phyloP scores from a whole-genome alignment of 92 coral and sea anemone species.

The Palythoa grandiflora region DNA sequence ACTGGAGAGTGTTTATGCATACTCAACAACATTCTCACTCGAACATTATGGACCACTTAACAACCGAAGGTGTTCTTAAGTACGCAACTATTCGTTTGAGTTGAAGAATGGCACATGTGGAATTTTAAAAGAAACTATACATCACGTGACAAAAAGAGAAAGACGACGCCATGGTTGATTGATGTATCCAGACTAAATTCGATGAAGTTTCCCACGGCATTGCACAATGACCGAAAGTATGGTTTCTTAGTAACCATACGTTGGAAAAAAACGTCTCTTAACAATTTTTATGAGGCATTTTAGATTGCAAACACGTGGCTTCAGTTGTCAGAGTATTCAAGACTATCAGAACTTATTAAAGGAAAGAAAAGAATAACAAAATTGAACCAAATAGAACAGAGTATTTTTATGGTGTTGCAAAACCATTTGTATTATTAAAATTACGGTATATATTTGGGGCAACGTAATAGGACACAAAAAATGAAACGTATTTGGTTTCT shows the following conservation, averaged over 20 bases:
- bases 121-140: neutral
- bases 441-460: neutral
- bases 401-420: neutral
- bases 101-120: neutral
- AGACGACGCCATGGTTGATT: neutral
- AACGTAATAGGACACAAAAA: neutral
- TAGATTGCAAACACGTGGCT: neutral
- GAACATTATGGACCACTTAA: neutral
- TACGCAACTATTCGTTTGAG: neutral
- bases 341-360: too few relatives aligned
- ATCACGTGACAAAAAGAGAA: neutral
- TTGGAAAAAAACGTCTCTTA: neutral
- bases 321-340: neutral
- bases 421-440: neutral
- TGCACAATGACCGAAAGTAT: neutral
- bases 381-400: neutral
- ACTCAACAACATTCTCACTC: neutral
- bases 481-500: neutral
- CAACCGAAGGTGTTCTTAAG: neutral
- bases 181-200: neutral
- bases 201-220: conserved; percentile 21
- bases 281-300: neutral
- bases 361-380: neutral
- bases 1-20: neutral
- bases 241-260: conserved; percentile 1